phyloP scores from a whole-genome alignment of 2,888 invertebrate species.

The Ernsta delagoae region DNA sequence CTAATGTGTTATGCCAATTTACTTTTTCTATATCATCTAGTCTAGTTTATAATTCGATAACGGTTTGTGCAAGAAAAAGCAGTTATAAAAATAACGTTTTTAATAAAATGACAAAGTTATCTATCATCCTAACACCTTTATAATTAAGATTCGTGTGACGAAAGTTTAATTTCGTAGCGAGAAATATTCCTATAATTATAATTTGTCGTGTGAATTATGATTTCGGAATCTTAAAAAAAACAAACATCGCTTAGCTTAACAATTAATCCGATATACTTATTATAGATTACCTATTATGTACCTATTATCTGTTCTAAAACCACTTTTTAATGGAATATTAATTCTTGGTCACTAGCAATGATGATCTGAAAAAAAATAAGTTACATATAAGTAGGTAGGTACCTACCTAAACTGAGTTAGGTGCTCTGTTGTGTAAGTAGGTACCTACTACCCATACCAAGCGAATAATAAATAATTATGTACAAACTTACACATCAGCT shows the following conservation, averaged over 20 bases:
- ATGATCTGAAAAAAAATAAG: too few species aligned
- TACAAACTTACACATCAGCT: too few species aligned
- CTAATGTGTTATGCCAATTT: constrained; percentile 63
- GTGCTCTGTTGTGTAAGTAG: too few species aligned
- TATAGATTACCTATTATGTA: too few species aligned
- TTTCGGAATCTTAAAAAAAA: neutral
- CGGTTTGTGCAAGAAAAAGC: constrained; percentile 11
- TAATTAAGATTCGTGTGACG: constrained; percentile 18
- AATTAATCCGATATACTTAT: too few species aligned
- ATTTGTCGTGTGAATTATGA: neutral
- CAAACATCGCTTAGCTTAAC: neutral
- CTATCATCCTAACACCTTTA: constrained; percentile 24
- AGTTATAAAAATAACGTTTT: constrained; percentile 13
- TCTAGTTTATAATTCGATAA: constrained; percentile 26
- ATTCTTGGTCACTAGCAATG: too few species aligned
- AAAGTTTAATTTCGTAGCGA: constrained; percentile 16
- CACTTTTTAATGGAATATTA: too few species aligned
- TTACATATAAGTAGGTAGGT: too few species aligned
- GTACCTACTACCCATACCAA: too few species aligned
- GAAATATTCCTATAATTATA: neutral
- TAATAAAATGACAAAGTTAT: neutral
- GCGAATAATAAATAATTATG: too few species aligned
- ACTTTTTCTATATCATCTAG: constrained; percentile 14
- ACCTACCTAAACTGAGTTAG: too few species aligned
- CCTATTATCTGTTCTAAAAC: too few species aligned